Base-by-base conservation (phyloP, 1,140 invertebrate genomes). In the Papilio helenus region DNA sequence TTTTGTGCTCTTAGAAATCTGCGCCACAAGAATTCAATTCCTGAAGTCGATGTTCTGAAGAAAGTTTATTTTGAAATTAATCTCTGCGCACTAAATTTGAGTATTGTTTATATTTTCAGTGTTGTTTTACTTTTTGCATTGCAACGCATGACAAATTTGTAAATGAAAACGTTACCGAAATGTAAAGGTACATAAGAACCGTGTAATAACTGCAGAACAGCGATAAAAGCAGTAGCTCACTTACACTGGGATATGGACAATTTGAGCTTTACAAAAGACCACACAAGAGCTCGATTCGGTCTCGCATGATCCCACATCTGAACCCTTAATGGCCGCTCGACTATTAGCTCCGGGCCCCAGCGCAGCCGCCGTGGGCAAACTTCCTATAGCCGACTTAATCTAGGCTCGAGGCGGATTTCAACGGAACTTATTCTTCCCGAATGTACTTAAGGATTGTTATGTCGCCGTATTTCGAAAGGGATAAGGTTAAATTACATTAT, bases 361-460 rank as follows among this genome's bases (percentile, higher is more conserved):
- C 51, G 51, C 81, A 76, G 78, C 83, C 58, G 76, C 76, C 76
- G 76, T 77, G 76, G 84, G 80, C 82, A 76, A 83, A 85, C 83
- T 84, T 79, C 72, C 83, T 82, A 82, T 79, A 86, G 85, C 85
- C 86, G 86, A 79, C 83, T 84, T 88, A 89, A 89, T 89, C 86
- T 86, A 79, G 79, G 82, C 83, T 82, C 73, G 79, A 77, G 73
- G 81, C 79, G 82, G 79, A 79, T 83, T 83, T 80, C 73, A 81
- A 79, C 79, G 39, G 81, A 83, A 83, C 84, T 83, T 85, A 82
- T 87, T 87, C 80, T 80, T 83, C 65, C 79, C 80, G 82, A 84
- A 82, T 84, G 83, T 80, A 77, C 76, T 81, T 80, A 84, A 82
- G 81, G 79, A 61, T 61, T 65, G 76, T 42, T 77, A 61, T 44